Conservation (phyloP, 2,113 vertebrate genomes). For the Vidua macroura region DNA sequence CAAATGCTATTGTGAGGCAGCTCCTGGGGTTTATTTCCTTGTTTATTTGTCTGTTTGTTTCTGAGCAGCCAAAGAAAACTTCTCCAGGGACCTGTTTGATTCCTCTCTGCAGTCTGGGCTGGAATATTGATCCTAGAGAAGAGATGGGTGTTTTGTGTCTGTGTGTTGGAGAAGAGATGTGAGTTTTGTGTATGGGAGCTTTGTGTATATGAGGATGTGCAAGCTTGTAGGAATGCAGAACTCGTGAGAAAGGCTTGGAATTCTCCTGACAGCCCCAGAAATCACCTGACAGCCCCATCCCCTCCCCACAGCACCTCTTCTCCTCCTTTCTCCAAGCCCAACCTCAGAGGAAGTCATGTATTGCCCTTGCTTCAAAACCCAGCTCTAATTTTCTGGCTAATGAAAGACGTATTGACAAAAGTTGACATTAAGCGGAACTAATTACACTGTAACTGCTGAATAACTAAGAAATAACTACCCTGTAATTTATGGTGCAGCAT, state of each 20-base stretch:
- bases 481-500: constrained; percentile 75
- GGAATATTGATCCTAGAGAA: constrained; percentile 10
- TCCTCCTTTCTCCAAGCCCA: not conserved
- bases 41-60: constrained; percentile 31
- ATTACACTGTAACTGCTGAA: constrained; percentile 80
- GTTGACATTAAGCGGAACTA: constrained; percentile 81
- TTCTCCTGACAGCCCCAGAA: not conserved
- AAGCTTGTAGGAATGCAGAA: not conserved
- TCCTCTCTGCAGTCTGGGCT: constrained; percentile 31
- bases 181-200: not conserved
- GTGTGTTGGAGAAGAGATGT: not conserved
- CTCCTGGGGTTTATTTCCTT: constrained; percentile 6
- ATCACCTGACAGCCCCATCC: not conserved
- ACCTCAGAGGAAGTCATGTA: not conserved
- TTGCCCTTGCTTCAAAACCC: constrained; percentile 47
- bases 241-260: not conserved
- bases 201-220: fast-evolving
- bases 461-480: constrained; percentile 80
- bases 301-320: not conserved
- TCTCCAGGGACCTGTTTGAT: constrained; percentile 38
- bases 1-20: not conserved
- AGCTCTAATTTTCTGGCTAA: constrained; percentile 77
- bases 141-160: not conserved
- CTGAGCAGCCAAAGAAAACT: not conserved
- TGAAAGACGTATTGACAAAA: constrained; percentile 78